Evolutionary conservation across 2,797 vertebrate species (phyloP).

Genomic region (Sciurus vulgaris): DNA sequence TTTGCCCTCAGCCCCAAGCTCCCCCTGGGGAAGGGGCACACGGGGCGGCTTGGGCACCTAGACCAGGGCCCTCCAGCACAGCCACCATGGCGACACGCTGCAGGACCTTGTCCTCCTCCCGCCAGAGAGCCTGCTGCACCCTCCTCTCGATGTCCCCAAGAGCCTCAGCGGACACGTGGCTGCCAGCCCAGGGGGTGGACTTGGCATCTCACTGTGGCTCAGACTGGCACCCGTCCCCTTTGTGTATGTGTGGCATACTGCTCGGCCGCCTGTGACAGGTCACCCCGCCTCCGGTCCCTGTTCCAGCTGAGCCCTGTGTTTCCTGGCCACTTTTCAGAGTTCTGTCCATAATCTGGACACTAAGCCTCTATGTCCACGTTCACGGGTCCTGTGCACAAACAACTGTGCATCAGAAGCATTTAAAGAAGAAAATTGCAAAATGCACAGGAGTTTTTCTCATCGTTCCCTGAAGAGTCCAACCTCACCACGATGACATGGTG

Average conservation of each 20-base stretch:
- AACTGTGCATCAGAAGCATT: not conserved
- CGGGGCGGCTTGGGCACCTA: not conserved
- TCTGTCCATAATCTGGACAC: not conserved
- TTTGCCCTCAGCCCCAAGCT: not conserved
- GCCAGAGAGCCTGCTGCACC: too few species aligned
- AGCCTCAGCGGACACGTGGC: not conserved
- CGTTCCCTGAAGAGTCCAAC: not conserved
- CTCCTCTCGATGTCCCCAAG: not conserved
- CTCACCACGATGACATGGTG: too few species aligned
- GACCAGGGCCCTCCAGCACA: not conserved
- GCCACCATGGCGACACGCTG: fast-evolving
- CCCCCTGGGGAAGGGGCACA: not conserved
- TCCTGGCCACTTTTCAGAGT: not conserved
- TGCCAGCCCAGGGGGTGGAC: fast-evolving
- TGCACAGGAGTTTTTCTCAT: not conserved
- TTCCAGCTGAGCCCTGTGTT: not conserved
- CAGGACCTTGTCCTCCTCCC: too few species aligned
- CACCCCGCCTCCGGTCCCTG: not conserved
- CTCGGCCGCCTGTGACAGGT: not conserved
- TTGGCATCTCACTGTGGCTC: fast-evolving
- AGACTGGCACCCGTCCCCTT: too few species aligned
- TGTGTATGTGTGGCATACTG: too few species aligned
- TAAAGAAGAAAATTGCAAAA: not conserved
- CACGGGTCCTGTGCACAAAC: not conserved
- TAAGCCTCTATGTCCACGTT: not conserved